Base-by-base conservation (phyloP, 2,888 invertebrate genomes). In the Mythimna ferrago region DNA sequence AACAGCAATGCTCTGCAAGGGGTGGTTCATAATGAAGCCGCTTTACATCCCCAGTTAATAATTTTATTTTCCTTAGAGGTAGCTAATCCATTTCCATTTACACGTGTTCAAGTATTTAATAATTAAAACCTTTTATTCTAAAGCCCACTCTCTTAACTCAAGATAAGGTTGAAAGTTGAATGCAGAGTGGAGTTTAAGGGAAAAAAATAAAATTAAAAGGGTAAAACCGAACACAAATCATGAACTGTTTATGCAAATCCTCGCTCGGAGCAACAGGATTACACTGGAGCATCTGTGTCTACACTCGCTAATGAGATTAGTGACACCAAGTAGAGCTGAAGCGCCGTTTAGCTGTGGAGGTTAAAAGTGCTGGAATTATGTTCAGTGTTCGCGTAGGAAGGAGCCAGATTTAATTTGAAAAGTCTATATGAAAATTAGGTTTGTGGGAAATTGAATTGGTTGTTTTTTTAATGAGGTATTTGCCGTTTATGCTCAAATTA, bases 281-380 rank as follows among this genome's bases (percentile, higher is more conserved):
- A 93, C 90, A 86, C 76, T 86, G 86, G 88, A 91, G 89, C 93
- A 93, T 93, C 93, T 93, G 93, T 93, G 91, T 91, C 90, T 92
- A 91, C 92, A 89, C 87, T 87, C 89, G 81, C 91, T 94, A 94
- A 94, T 93, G 92, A 94, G 93, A 92, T 94, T 93, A 93, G 90
- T 88, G 88, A 89, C 90, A 91, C 90, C 90, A 89, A 89, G 88
- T 86, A 86, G 83, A 88, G 86, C 87, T 86, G 84, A 86, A 85
- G 78, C 81, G 78, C 72, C 77, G 79, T 82, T 87, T 89, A 89
- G 87, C 76, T 84, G 80, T 63, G 78, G 83, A 86, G 83, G 86
- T 87, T 86, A 81, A 89, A 85, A 86, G 73, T 77, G 73, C 79
- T 83, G 76, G 82, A 85, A 82, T 54, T 32, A 73, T 87, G 84